Evolutionary conservation across 2,888 invertebrate species (phyloP).

Genomic region (Brenthis hecate): DNA sequence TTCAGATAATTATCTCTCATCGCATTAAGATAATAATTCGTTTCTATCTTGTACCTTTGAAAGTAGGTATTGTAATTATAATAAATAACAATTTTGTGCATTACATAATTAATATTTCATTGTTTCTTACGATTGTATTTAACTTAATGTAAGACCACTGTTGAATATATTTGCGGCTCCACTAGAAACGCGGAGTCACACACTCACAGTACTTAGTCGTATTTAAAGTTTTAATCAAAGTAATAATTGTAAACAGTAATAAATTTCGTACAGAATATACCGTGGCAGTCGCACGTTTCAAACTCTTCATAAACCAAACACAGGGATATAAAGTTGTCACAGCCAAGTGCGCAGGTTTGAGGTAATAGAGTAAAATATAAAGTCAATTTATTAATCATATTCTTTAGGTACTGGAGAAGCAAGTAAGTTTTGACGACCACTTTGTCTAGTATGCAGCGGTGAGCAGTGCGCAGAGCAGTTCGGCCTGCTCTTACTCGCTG

Average conservation of each 20-base stretch:
- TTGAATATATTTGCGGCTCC: slow-evolving; percentile 70
- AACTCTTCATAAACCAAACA: slow-evolving; percentile 77
- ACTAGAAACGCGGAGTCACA: slow-evolving; percentile 65
- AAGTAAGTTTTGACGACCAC: slow-evolving; percentile 65
- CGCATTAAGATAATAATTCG: slow-evolving; percentile 79
- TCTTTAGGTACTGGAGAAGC: slow-evolving; percentile 71
- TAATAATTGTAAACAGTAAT: slow-evolving; percentile 63
- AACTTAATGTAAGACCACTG: slow-evolving; percentile 80
- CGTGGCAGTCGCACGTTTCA: slow-evolving; percentile 66
- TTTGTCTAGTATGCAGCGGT: slow-evolving; percentile 64
- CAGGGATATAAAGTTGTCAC: slow-evolving; percentile 76
- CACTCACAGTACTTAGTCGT: slow-evolving; percentile 78
- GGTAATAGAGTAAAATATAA: slow-evolving; percentile 80
- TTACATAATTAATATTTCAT: slow-evolving; percentile 81
- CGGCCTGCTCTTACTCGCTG: slow-evolving; percentile 50
- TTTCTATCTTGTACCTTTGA: slow-evolving; percentile 81
- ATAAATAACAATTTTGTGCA: slow-evolving; percentile 80
- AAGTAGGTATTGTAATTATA: slow-evolving; percentile 81
- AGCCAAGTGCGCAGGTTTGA: slow-evolving; percentile 79
- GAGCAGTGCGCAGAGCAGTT: slow-evolving; percentile 41
- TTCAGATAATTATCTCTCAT: slow-evolving; percentile 76
- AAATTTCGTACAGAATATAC: slow-evolving; percentile 59
- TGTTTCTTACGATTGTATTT: slow-evolving; percentile 81
- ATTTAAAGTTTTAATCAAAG: slow-evolving; percentile 76
- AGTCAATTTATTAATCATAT: slow-evolving; percentile 82